Evolutionary conservation across 1,140 invertebrate genomes (phyloP).

Genomic region (Diorhabda elongata): DNA sequence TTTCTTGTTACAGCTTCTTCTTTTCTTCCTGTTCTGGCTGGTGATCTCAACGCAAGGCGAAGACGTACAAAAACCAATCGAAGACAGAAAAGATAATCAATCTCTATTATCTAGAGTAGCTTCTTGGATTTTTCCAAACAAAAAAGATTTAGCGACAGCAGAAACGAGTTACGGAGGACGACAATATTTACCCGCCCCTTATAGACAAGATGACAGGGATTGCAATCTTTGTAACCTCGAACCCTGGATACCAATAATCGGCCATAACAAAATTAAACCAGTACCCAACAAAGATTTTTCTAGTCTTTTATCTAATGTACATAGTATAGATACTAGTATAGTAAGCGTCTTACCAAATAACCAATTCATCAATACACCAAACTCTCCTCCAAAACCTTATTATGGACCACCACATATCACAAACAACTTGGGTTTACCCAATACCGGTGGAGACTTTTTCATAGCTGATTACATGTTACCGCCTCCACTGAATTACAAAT

Average conservation of each 20-base stretch:
- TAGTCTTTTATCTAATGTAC: conserved; percentile 13
- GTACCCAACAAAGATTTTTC: conserved; percentile 22
- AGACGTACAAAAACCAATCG: background rate
- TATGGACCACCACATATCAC: conserved; percentile 16
- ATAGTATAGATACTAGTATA: background rate
- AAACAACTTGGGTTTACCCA: background rate
- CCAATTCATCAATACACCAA: conserved; percentile 25
- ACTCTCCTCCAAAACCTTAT: conserved; percentile 28
- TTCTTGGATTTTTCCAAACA: conserved; percentile 4
- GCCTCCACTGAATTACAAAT: conserved; percentile 15
- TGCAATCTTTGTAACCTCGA: conserved; percentile 72
- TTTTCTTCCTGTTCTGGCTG: background rate
- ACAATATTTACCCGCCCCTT: conserved; percentile 10
- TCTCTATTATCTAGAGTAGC: conserved; percentile 14
- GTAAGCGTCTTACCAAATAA: conserved; percentile 19
- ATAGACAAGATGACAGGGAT: conserved; percentile 43
- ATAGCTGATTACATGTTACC: conserved; percentile 18
- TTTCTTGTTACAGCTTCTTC: conserved; percentile 6
- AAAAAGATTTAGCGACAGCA: conserved; percentile 8
- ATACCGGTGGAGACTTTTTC: conserved; percentile 1
- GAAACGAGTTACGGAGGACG: conserved; percentile 4
- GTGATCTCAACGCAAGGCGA: background rate
- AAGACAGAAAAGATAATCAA: conserved; percentile 8
- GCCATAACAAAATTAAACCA: conserved; percentile 1
- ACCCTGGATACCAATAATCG: conserved; percentile 71